Evolutionary conservation across 2,113 vertebrate species (phyloP).

Genomic region (Crotalus viridis): DNA sequence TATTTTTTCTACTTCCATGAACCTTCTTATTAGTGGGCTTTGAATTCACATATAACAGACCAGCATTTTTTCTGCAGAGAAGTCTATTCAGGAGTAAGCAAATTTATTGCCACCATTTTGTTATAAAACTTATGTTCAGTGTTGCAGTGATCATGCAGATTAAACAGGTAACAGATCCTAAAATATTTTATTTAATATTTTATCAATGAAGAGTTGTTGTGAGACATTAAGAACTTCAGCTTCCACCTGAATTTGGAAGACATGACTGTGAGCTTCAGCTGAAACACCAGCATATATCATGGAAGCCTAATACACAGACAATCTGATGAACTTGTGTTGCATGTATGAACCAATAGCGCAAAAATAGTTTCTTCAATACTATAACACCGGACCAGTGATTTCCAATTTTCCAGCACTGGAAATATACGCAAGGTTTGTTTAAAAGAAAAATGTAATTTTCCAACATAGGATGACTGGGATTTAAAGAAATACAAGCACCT

Average conservation of each 20-base stretch:
- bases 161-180: background rate
- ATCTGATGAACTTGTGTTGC: background rate
- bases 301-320: background rate
- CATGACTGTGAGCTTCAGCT: background rate
- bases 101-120: background rate
- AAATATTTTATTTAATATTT: background rate
- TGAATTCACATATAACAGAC: background rate
- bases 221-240: background rate
- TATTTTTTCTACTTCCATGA: background rate
- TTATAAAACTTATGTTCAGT: background rate
- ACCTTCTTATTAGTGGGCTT: background rate
- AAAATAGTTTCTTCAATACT: background rate
- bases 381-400: background rate
- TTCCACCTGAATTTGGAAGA: background rate
- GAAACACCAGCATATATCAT: background rate
- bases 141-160: background rate
- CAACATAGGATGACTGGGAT: background rate
- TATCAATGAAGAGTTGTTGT: background rate
- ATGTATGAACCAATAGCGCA: background rate
- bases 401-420: background rate
- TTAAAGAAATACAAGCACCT: background rate
- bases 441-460: background rate
- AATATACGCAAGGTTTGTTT: background rate
- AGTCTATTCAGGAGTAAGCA: background rate
- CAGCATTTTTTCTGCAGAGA: constrained; percentile 3